Base-by-base conservation (phyloP, 2,888 invertebrate species). In the Cacoxenus indagator region DNA sequence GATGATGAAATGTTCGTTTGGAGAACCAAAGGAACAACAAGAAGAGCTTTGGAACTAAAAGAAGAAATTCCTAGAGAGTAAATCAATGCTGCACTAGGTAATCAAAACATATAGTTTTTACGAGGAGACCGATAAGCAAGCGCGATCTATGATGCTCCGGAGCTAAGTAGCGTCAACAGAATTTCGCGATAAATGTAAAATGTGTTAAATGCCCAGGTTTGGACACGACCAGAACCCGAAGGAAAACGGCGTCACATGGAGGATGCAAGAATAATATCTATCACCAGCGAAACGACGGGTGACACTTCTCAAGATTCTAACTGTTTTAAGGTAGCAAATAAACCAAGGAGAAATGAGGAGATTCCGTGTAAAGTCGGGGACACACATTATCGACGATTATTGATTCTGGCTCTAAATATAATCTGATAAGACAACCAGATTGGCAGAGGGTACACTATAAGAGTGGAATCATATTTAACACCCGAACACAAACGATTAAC, bases 51-150 rank as follows among this genome's bases (percentile, higher is more conserved):
- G 62, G 1, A 65, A 68, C 24, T n/a, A 67, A 0, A 71, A 55
- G 62, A 71, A 69, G 26, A 69, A 66, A 17, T 55, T 65, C 1
- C n/a, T 69, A 1, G 26, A 45, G 9, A 70, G 68, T 64, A 65
- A n/a, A n/a, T n/a, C n/a, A n/a, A n/a, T n/a, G n/a, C n/a, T 69
- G 59, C 37, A 67, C 45, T 31, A 59, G 51, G 27, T 71, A 2
- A 62, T 70, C 8, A n/a, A 71, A 22, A 64, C 51, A 22, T 73
- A 59, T 67, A 9, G 70, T 70, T 68, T 73, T 22, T n/a, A n/a
- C n/a, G n/a, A n/a, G n/a, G n/a, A n/a, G n/a, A n/a, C n/a, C n/a
- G 67, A 57, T 51, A 64, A 68, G 11, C 70, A 72, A 14, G 22
- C 17, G 37, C 37, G 45, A 3, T 37, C 37, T 0, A 71, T 71